Evolutionary conservation across 2,797 vertebrate genomes (phyloP).

Genomic region (Orestias chungarensis): DNA sequence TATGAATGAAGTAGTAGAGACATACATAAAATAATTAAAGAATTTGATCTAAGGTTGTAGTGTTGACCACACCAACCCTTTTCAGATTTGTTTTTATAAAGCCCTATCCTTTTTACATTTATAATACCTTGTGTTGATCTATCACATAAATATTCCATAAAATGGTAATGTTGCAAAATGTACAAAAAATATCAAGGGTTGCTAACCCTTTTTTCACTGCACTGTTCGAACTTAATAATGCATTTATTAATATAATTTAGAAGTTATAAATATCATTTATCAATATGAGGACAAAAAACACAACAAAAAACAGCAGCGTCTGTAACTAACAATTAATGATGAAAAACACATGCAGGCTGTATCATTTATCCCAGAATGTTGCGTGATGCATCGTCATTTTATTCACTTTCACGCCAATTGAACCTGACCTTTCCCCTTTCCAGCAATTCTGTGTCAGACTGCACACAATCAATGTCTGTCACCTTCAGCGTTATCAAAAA

Average conservation of each 20-base stretch:
- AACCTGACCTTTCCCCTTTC: constrained; percentile 76
- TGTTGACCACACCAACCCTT: neutral
- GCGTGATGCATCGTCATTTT: constrained; percentile 60
- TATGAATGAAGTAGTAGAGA: too few relatives aligned
- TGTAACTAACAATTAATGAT: constrained; percentile 56
- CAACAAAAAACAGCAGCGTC: constrained; percentile 39
- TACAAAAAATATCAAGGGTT: neutral
- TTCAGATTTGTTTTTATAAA: neutral
- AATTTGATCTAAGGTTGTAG: too few relatives aligned
- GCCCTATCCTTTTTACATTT: neutral
- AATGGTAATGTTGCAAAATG: neutral
- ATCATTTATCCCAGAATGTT: constrained; percentile 44
- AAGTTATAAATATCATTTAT: too few relatives aligned
- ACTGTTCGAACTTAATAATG: neutral
- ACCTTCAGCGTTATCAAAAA: constrained; percentile 70
- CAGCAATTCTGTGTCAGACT: constrained; percentile 70
- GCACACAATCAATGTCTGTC: constrained; percentile 78
- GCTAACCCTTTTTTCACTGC: neutral
- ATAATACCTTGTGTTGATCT: neutral
- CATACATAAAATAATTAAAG: too few relatives aligned
- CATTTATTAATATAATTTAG: too few relatives aligned
- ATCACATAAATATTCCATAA: neutral
- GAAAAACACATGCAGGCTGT: constrained; percentile 58
- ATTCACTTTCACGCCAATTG: constrained; percentile 76
- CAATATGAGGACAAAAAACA: too few relatives aligned